Evolutionary conservation across 1,140 invertebrate species (phyloP).

Genomic region (Sycophaga agraensis): DNA sequence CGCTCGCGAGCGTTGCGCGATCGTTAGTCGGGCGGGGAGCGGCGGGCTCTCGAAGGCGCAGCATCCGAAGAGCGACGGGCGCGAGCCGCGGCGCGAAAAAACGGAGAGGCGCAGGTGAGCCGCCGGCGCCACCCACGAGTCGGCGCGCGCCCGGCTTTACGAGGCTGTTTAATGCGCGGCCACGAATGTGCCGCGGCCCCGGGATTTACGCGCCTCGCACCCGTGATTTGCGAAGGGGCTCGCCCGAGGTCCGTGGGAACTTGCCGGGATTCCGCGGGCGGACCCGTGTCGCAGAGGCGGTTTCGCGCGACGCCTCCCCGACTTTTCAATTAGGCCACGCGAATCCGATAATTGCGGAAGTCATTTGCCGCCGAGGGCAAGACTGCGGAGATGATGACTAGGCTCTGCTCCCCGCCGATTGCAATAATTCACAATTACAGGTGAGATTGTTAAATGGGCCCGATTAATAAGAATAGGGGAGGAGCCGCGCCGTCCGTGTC

Average conservation of each 20-base stretch:
- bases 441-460: no score
- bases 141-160: neutral
- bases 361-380: neutral
- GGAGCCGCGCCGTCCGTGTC: no score
- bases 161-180: constrained; percentile 9
- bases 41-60: no score
- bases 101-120: neutral
- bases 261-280: neutral
- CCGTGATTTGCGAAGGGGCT: neutral
- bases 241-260: neutral
- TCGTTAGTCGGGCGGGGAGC: neutral
- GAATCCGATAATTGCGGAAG: constrained; percentile 32
- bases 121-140: constrained; percentile 4
- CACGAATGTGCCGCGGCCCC: constrained; percentile 7
- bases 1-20: neutral
- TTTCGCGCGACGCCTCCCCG: neutral
- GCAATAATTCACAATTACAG: no score
- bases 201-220: constrained; percentile 16
- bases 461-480: no score
- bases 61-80: no score
- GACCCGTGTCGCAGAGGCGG: neutral
- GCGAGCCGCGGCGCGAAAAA: no score
- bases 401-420: no score
- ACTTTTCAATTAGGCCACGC: constrained; percentile 26
- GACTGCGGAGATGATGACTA: no score